Evolutionary conservation across 2,113 vertebrate genomes (phyloP).

Genomic region (Psophia crepitans): DNA sequence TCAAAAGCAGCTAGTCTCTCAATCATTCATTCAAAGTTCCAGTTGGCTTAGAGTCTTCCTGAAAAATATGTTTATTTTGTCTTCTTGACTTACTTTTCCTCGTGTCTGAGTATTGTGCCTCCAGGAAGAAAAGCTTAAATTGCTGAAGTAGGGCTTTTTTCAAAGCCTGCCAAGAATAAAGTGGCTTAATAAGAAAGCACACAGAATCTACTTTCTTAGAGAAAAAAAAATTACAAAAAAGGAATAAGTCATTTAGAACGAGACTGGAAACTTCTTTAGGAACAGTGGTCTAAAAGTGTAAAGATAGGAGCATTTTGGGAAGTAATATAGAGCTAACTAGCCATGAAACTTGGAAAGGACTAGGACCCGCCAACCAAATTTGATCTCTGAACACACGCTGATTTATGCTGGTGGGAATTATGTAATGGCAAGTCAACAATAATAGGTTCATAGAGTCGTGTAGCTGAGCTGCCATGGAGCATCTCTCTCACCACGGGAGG

Average conservation of each 20-base stretch:
- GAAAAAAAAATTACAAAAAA: background rate
- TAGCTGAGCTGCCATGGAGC: background rate
- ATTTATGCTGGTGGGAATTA: background rate
- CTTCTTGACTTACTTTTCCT: slow-evolving; percentile 78
- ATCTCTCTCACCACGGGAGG: background rate
- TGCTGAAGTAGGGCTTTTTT: slow-evolving; percentile 64
- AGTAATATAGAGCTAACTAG: background rate
- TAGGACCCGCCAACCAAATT: background rate
- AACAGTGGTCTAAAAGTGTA: background rate
- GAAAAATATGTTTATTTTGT: slow-evolving; percentile 81
- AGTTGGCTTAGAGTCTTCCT: slow-evolving; percentile 66
- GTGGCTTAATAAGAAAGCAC: slow-evolving; percentile 69
- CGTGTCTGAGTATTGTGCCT: slow-evolving; percentile 79
- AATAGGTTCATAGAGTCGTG: background rate
- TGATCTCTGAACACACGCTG: background rate
- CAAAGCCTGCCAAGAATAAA: slow-evolving; percentile 76
- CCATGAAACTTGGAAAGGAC: background rate
- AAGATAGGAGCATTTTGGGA: background rate
- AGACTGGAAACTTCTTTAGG: slow-evolving; percentile 28
- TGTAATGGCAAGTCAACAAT: background rate
- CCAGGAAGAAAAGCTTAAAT: slow-evolving; percentile 76
- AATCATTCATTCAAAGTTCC: slow-evolving; percentile 52
- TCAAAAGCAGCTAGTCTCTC: slow-evolving; percentile 44
- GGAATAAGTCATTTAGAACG: background rate
- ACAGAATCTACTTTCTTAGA: slow-evolving; percentile 50